Conservation (phyloP, 2,797 vertebrate genomes). For the Leptatherina wallacei region DNA sequence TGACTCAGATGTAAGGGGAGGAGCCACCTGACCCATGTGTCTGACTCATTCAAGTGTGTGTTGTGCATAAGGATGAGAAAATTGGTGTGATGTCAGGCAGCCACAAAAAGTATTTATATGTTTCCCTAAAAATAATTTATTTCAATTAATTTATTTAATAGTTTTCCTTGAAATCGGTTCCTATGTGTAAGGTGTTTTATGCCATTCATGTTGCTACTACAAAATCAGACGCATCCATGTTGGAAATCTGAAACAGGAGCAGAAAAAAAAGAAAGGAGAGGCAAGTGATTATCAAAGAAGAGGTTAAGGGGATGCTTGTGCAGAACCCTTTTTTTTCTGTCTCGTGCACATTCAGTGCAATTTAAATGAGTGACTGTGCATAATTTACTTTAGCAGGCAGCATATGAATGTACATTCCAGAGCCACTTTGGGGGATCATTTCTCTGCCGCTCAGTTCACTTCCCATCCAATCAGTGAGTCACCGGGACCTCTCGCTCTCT, state of each 20-base stretch:
- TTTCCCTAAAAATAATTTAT: slow-evolving; percentile 13
- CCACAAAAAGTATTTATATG: slow-evolving; percentile 21
- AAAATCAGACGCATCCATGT: neutral
- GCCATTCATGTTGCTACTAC: slow-evolving; percentile 9
- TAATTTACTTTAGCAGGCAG: slow-evolving; percentile 71
- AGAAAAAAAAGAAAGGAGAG: neutral
- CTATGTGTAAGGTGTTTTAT: slow-evolving; percentile 14
- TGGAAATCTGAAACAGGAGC: slow-evolving; percentile 7
- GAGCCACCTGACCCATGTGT: slow-evolving; percentile 60
- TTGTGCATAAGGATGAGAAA: slow-evolving; percentile 41
- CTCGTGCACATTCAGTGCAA: slow-evolving; percentile 51
- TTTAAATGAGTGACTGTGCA: slow-evolving; percentile 64
- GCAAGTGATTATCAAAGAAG: slow-evolving; percentile 16
- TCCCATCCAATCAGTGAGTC: slow-evolving; percentile 53
- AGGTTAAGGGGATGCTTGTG: slow-evolving; percentile 26
- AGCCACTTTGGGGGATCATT: slow-evolving; percentile 63
- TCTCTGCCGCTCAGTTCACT: slow-evolving; percentile 51
- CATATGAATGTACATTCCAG: slow-evolving; percentile 75
- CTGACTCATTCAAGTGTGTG: slow-evolving; percentile 69
- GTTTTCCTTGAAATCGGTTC: slow-evolving; percentile 16
- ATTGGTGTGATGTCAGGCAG: slow-evolving; percentile 23
- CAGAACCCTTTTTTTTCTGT: slow-evolving; percentile 39
- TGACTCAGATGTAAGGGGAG: slow-evolving; percentile 65
- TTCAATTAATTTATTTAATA: slow-evolving; percentile 2
- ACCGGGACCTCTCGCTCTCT: slow-evolving; percentile 47